phyloP scores from a whole-genome alignment of 2,888 invertebrate genomes.

The Caenorhabditis wallacei region DNA sequence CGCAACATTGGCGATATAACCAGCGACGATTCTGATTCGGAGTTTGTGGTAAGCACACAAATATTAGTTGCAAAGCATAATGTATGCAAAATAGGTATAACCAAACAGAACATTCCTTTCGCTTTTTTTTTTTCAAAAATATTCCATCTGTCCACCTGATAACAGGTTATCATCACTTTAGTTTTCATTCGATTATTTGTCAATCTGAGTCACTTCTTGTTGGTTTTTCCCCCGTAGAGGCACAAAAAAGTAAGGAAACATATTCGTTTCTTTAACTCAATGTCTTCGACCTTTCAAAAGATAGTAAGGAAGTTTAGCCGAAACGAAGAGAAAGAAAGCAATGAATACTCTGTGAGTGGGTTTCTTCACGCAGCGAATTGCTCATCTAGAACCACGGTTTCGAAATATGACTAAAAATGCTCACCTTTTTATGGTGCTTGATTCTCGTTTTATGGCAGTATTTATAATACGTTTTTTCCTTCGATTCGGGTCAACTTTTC shows the following conservation, averaged over 20 bases:
- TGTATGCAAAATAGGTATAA: conserved; percentile 44
- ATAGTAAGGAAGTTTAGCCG: conserved; percentile 43
- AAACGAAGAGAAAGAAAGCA: conserved; percentile 25
- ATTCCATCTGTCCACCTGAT: conserved; percentile 41
- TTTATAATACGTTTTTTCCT: conserved; percentile 1
- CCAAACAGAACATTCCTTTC: conserved; percentile 26
- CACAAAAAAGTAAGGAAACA: conserved; percentile 23
- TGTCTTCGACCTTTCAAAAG: conserved; percentile 50
- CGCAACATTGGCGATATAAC: conserved; percentile 15
- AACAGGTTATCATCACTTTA: conserved; percentile 47
- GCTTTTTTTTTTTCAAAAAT: conserved; percentile 25
- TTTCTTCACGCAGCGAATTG: not conserved
- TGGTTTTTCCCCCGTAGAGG: conserved; percentile 43
- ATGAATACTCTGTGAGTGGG: conserved; percentile 40
- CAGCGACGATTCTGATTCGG: conserved; percentile 36
- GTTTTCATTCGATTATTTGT: conserved; percentile 54
- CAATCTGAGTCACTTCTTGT: conserved; percentile 58
- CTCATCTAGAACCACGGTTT: conserved; percentile 1
- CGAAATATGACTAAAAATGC: conserved; percentile 22
- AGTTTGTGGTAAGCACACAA: conserved; percentile 53
- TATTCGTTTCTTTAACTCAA: conserved; percentile 10
- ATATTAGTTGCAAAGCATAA: conserved; percentile 16
- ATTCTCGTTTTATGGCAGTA: conserved; percentile 23
- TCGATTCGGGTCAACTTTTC: not conserved
- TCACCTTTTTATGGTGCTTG: conserved; percentile 19